These are phyloP conservation scores for Saccopteryx leptura DNA, from an alignment of 2,113 vertebrate genomes.

Conservation along the genomic window DNA sequence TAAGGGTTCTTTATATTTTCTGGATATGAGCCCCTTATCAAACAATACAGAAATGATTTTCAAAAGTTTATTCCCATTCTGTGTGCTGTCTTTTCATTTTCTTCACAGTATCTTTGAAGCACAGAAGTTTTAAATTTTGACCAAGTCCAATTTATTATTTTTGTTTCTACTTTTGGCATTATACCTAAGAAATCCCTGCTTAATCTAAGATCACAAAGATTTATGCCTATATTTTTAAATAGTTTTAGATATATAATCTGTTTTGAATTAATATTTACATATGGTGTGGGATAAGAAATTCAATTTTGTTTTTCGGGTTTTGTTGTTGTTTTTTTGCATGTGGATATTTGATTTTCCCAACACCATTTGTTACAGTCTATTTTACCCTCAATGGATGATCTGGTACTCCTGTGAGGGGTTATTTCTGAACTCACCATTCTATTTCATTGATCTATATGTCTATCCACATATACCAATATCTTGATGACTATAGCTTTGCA, in stretches of 20 bases:
- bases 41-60: too few species aligned
- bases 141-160: too few species aligned
- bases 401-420: background rate
- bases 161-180: too few species aligned
- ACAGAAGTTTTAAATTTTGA: too few species aligned
- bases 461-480: background rate
- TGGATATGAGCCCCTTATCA: too few species aligned
- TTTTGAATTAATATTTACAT: background rate
- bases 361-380: conserved; percentile 6
- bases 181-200: too few species aligned
- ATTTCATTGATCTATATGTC: background rate
- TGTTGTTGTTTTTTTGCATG: background rate
- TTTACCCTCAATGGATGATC: background rate
- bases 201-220: background rate
- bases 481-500: background rate
- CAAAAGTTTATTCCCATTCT: too few species aligned
- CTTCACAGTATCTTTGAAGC: too few species aligned
- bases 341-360: background rate
- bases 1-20: too few species aligned
- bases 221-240: background rate
- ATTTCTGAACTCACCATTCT: conserved; percentile 29
- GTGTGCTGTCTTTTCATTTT: too few species aligned
- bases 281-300: background rate
- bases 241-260: background rate
- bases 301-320: background rate